Evolutionary conservation across 1,140 invertebrate genomes (phyloP).

Genomic region (Lucilia sericata): DNA sequence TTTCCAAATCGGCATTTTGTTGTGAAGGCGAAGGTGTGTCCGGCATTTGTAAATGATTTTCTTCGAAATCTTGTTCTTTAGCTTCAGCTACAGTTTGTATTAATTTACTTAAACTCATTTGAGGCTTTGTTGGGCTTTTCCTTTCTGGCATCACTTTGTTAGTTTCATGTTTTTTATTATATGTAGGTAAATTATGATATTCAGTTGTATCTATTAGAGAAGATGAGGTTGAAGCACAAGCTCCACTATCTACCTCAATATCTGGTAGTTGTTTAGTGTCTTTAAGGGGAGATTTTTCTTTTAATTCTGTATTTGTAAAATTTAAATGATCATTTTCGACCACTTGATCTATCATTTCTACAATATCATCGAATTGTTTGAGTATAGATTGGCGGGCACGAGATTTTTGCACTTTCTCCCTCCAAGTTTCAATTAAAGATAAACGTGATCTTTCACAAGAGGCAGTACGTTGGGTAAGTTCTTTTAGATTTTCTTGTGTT

Average conservation of each 20-base stretch:
- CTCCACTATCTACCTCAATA: constrained; percentile 34
- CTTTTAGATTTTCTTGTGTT: constrained; percentile 59
- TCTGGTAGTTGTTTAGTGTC: background rate
- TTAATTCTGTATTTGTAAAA: constrained; percentile 50
- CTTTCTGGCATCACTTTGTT: background rate
- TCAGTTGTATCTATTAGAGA: constrained; percentile 1
- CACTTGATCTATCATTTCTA: constrained; percentile 57
- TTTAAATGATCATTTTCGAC: constrained; percentile 58
- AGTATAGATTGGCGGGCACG: constrained; percentile 56
- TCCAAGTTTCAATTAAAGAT: constrained; percentile 62
- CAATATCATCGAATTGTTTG: constrained; percentile 54
- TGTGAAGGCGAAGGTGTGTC: constrained; percentile 3
- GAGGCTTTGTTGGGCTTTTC: background rate
- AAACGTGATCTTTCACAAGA: constrained; percentile 48
- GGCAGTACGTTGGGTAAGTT: constrained; percentile 52
- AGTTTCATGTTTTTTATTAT: background rate
- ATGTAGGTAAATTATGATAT: background rate
- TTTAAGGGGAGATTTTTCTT: constrained; percentile 6
- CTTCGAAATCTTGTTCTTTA: constrained; percentile 31
- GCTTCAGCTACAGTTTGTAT: constrained; percentile 45
- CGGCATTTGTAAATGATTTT: background rate
- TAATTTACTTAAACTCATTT: constrained; percentile 43
- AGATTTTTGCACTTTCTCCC: constrained; percentile 61
- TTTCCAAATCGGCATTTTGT: constrained; percentile 50
- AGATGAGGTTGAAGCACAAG: background rate